Conservation (phyloP, 2,113 vertebrate species). For the Oncorhynchus mykiss region DNA sequence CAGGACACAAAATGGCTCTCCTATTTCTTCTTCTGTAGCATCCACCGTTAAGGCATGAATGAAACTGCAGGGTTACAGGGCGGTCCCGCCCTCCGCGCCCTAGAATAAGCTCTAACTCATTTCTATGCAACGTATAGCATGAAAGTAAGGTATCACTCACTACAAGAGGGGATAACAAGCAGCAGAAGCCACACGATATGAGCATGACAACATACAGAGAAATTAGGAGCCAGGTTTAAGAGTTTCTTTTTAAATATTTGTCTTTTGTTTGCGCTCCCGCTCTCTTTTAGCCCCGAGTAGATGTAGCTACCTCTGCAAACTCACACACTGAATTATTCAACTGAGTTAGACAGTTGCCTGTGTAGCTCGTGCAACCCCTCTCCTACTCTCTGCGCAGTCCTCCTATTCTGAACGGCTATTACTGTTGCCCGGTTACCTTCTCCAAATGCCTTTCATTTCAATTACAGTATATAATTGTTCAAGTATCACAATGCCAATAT, state of each 20-base stretch:
- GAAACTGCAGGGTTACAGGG: slow-evolving; percentile 42
- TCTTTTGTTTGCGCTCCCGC: slow-evolving; percentile 16
- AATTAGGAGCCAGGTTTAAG: slow-evolving; percentile 30
- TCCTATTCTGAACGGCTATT: background rate
- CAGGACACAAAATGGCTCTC: slow-evolving; percentile 35
- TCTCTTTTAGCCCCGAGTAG: slow-evolving; percentile 39
- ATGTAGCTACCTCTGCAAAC: slow-evolving; percentile 32
- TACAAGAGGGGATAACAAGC: slow-evolving; percentile 24
- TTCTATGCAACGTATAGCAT: slow-evolving; percentile 81
- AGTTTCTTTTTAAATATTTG: background rate
- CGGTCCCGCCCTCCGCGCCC: slow-evolving; percentile 34
- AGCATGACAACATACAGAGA: slow-evolving; percentile 50
- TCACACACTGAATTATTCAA: slow-evolving; percentile 59
- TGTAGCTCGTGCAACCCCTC: slow-evolving; percentile 40
- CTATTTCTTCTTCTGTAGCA: slow-evolving; percentile 52
- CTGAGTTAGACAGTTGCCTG: slow-evolving; percentile 30
- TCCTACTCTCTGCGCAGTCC: background rate
- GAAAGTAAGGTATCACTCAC: slow-evolving; percentile 62
- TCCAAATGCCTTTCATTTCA: background rate
- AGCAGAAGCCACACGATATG: slow-evolving; percentile 20
- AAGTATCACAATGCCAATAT: slow-evolving; percentile 2
- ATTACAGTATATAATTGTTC: background rate
- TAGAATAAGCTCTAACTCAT: slow-evolving; percentile 59
- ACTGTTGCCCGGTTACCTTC: background rate
- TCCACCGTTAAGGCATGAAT: slow-evolving; percentile 56